Percentiles rank a stretch among this genome's conserved stretches.
Conservation (phyloP, 2,113 vertebrate genomes). For the Carollia perspicillata region DNA sequence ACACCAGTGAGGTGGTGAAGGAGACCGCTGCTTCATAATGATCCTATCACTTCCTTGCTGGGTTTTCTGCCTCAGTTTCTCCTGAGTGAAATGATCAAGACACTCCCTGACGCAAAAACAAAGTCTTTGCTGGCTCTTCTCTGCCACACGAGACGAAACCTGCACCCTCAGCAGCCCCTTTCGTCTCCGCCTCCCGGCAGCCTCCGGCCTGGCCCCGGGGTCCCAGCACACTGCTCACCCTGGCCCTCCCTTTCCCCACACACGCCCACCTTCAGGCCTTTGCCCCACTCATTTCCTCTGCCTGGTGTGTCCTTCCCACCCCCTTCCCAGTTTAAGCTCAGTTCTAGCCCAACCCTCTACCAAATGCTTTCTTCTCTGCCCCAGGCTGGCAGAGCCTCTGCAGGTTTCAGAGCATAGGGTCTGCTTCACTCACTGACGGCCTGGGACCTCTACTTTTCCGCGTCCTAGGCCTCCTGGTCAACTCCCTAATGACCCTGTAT, state of each 20-base stretch:
- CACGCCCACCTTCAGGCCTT: neutral
- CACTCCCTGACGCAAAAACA: neutral
- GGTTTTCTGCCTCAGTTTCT: slow-evolving; percentile 23
- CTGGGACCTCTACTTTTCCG: neutral
- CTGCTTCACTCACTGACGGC: neutral
- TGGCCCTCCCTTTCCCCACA: neutral
- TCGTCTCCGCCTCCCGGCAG: neutral
- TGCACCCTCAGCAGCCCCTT: neutral
- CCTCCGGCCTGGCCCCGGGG: neutral
- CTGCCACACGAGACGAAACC: neutral
- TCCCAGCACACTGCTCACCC: neutral
- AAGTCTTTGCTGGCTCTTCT: neutral
- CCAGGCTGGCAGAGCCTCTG: neutral
- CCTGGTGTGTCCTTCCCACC: neutral
- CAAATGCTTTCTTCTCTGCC: neutral
- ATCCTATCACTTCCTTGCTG: neutral
- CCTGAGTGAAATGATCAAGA: neutral
- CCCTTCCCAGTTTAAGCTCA: neutral
- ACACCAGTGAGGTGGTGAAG: neutral
- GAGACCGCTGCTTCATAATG: neutral
- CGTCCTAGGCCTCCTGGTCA: neutral
- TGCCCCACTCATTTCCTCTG: neutral
- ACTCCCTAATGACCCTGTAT: neutral
- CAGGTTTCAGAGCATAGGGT: neutral
- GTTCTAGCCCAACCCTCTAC: slow-evolving; percentile 10